Evolutionary conservation across 92 coral and sea anemone species (phyloP), one percentile per base, ranked within the genome.

Genomic region (Pocillopora grandis): DNA sequence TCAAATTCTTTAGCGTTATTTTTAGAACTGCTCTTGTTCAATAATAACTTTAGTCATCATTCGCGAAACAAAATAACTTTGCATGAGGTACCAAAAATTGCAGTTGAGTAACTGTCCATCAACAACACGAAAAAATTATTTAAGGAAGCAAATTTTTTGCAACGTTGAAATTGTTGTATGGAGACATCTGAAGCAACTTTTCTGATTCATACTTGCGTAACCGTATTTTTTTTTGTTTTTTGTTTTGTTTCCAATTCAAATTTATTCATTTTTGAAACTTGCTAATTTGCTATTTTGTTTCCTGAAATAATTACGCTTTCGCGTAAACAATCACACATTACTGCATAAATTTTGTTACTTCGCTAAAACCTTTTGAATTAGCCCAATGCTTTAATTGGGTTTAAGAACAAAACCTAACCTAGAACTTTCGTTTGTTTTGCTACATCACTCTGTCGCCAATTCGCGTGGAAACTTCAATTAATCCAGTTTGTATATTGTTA

Each of bases 1-100:
- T 76, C 52, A 81, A 81, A 36, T 80, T 58, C 55, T 52, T 81
- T 18, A 57, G 23, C 70, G 70, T 49, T 81, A 81, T 81, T 81
- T 81, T 81, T 81, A 81, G 85, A 36, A 12, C 12, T 48, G 23
- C 15, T 71, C 23, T 58, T 81, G 77, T 12, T 27, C 55, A 57
- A 71, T 71, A 81, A 19, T 37, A 20, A 70, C 66, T 81, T 66
- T 66, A 79, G 55, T 70, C 35, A 11, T 71, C 33, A 3, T 2
- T 37, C 27, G 48, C 20, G 70, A 33, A 60, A 81, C 66, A 60
- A 81, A 35, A 80, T 70, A 58, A n/a, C 72, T 81, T 61, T 2
- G 36, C 35, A 70, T 21, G 8, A 58, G 59, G 77, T 8, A 58
- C 7, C 12, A 71, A 79, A 66, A 42, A n/a, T 63, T 17, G 37